Percentiles rank a stretch among this genome's conserved stretches.
These are phyloP conservation scores for Tenthredo scrophulariae DNA, from an alignment of 2,888 invertebrate species.

Conservation along the genomic window DNA sequence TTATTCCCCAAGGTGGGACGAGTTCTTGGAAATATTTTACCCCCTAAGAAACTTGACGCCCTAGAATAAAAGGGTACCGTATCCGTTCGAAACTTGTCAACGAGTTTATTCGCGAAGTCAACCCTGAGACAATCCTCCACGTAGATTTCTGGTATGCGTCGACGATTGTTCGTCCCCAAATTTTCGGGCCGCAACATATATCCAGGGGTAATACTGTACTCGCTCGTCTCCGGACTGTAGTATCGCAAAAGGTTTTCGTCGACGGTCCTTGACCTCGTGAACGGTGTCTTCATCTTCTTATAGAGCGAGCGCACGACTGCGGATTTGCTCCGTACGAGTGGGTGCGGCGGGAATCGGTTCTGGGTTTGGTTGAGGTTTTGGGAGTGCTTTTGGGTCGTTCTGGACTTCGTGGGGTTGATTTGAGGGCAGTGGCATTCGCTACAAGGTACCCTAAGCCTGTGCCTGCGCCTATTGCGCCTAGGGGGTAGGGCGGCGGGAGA, in stretches of 20 bases:
- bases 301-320: constrained; percentile 78
- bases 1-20: background rate
- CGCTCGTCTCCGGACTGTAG: constrained; percentile 74
- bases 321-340: constrained; percentile 78
- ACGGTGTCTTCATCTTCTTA: constrained; percentile 76
- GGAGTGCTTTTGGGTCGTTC: constrained; percentile 50
- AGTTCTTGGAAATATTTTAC: background rate
- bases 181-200: constrained; percentile 71
- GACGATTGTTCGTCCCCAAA: constrained; percentile 59
- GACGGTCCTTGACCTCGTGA: constrained; percentile 76
- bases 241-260: constrained; percentile 75
- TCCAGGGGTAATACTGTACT: constrained; percentile 72
- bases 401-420: constrained; percentile 72
- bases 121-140: constrained; percentile 73
- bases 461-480: constrained; percentile 78
- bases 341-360: constrained; percentile 67
- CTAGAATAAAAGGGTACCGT: background rate
- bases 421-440: constrained; percentile 76
- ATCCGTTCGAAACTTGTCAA: constrained; percentile 68
- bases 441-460: constrained; percentile 78
- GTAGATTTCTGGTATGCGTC: constrained; percentile 73
- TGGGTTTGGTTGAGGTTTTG: constrained; percentile 64
- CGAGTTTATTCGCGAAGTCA: constrained; percentile 70
- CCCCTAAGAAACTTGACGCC: background rate
- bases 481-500: constrained; percentile 76